Evolutionary conservation across 2,888 invertebrate genomes (phyloP).

Genomic region (Orthosia cruda): DNA sequence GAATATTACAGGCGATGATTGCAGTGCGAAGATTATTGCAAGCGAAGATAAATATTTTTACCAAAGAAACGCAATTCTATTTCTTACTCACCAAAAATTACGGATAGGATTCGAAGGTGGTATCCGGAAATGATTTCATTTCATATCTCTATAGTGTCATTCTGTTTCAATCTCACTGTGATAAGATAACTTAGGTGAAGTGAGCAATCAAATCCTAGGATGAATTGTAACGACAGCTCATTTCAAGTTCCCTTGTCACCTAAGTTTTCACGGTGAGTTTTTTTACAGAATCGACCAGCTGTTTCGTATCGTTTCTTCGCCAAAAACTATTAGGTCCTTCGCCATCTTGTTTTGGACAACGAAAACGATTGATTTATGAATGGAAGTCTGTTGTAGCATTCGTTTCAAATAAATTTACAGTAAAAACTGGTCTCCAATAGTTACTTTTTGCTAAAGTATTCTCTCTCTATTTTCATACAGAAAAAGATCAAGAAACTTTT

Average conservation of each 20-base stretch:
- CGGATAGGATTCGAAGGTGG: background rate
- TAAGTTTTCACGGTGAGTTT: too few relatives aligned
- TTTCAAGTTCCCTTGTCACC: too few relatives aligned
- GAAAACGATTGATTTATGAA: slow-evolving; percentile 12
- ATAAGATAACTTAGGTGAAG: too few relatives aligned
- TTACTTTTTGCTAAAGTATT: background rate
- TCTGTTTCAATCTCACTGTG: too few relatives aligned
- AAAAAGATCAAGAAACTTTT: slow-evolving; percentile 5
- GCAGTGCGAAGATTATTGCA: slow-evolving; percentile 30
- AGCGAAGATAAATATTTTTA: slow-evolving; percentile 21
- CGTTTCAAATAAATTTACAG: background rate
- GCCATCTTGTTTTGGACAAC: slow-evolving; percentile 5
- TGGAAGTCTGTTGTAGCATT: slow-evolving; percentile 2
- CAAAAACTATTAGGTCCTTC: background rate
- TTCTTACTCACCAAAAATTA: slow-evolving; percentile 10
- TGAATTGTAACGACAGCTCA: too few relatives aligned
- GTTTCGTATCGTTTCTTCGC: background rate
- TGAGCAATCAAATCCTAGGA: too few relatives aligned
- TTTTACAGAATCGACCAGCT: too few relatives aligned
- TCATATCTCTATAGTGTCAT: background rate
- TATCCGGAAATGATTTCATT: slow-evolving; percentile 2
- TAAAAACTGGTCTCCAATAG: background rate
- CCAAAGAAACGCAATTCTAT: slow-evolving; percentile 1
- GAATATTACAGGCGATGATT: slow-evolving; percentile 63
- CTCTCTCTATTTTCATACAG: background rate